These are phyloP conservation scores for Manacus vitellinus DNA, from an alignment of 2,113 vertebrate genomes.

Conservation along the genomic window DNA sequence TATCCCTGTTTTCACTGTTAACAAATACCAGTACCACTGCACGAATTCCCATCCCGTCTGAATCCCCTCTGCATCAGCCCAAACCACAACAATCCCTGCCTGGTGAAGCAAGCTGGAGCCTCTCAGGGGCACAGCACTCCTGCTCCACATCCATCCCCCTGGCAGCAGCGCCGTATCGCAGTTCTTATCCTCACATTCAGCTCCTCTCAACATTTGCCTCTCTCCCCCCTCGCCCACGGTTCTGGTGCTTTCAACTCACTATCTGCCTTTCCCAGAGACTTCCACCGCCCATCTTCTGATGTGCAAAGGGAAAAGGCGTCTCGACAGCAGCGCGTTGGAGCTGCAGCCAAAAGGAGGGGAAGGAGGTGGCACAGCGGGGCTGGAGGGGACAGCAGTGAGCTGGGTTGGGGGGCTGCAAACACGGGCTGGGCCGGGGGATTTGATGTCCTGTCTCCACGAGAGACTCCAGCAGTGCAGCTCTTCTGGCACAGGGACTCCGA, in stretches of 20 bases:
- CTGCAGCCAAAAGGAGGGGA: neutral
- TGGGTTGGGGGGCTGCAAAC: neutral
- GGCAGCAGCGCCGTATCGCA: neutral
- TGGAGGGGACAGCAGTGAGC: neutral
- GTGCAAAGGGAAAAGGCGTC: neutral
- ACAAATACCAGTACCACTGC: rapidly evolving
- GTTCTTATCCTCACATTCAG: neutral
- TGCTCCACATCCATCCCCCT: neutral
- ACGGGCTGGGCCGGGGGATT: rapidly evolving
- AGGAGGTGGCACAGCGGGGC: neutral
- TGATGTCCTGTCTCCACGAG: rapidly evolving
- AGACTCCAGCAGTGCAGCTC: rapidly evolving
- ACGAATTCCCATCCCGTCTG: rapidly evolving
- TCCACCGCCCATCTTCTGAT: neutral
- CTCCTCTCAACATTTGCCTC: neutral
- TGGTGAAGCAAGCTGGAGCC: neutral
- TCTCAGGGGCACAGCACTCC: rapidly evolving
- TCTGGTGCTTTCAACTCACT: neutral
- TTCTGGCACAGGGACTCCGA: neutral
- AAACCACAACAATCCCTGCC: neutral
- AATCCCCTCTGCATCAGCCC: neutral
- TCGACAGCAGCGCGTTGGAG: neutral
- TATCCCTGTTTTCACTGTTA: neutral
- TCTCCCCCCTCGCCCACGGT: rapidly evolving
- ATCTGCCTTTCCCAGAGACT: neutral